Conservation (phyloP, 30 jellyfish, hydroid and myxozoan species). For the Mastigias papua region DNA sequence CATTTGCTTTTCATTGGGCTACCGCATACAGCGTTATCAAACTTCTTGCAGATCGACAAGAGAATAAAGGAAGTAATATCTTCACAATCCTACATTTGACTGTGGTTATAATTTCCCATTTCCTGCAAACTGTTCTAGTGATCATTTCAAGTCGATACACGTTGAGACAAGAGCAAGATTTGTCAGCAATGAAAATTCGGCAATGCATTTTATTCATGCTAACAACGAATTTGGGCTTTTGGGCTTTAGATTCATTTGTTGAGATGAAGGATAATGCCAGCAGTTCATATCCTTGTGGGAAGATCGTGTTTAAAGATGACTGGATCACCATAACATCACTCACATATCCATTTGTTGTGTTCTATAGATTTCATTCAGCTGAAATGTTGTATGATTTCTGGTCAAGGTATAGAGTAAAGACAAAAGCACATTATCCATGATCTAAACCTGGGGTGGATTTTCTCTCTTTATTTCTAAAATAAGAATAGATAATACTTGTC, state of each 20-base stretch:
- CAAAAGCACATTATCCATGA: too few species aligned
- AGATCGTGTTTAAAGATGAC: background rate
- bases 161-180: background rate
- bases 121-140: constrained; percentile 33
- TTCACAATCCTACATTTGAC: background rate
- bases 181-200: constrained; percentile 12
- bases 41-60: too few species aligned
- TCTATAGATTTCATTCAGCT: constrained; percentile 54
- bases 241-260: constrained; percentile 61
- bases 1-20: constrained; percentile 23
- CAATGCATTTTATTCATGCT: constrained; percentile 29
- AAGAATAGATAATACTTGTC: too few species aligned
- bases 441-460: too few species aligned
- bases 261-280: constrained; percentile 47
- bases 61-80: background rate
- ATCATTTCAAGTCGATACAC: constrained; percentile 44
- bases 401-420: constrained; percentile 12
- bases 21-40: constrained; percentile 10
- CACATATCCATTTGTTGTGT: constrained; percentile 44
- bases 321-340: constrained; percentile 23
- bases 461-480: too few species aligned
- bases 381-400: constrained; percentile 27
- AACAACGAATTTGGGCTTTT: constrained; percentile 51
- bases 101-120: background rate
- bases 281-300: constrained; percentile 40